Percentiles rank a stretch among this genome's conserved stretches.
Conservation (phyloP, 2,888 invertebrate genomes). For the Atherix ibis region DNA sequence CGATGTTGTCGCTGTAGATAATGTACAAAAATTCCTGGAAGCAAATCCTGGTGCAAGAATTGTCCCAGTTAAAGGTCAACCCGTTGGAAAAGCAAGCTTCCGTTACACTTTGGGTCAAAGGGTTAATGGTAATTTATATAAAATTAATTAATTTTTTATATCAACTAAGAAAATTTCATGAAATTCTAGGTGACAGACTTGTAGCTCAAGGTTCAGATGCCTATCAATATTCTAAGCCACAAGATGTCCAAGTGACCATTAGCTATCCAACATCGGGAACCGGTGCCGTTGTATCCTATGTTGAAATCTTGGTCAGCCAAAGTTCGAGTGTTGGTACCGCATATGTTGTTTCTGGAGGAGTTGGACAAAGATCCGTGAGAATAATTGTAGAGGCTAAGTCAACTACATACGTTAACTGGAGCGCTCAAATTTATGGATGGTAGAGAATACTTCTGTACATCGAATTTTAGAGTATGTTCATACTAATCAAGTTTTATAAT, state of each 20-base stretch:
- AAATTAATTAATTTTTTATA: neutral
- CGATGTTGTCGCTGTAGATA: too few relatives aligned
- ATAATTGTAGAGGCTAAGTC: neutral
- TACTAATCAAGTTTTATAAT: too few relatives aligned
- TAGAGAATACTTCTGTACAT: too few relatives aligned
- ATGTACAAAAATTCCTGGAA: too few relatives aligned
- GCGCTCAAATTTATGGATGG: constrained; percentile 1
- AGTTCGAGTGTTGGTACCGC: constrained; percentile 1
- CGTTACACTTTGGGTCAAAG: constrained; percentile 3
- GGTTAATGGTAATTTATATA: neutral
- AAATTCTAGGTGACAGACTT: constrained; percentile 1
- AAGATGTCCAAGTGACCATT: neutral
- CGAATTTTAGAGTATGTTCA: too few relatives aligned
- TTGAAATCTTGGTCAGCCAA: constrained; percentile 1
- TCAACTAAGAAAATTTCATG: neutral
- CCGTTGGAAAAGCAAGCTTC: too few relatives aligned
- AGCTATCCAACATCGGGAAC: neutral
- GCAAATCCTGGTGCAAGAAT: too few relatives aligned
- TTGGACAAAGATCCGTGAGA: constrained; percentile 1
- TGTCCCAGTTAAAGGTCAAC: too few relatives aligned
- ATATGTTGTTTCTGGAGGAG: constrained; percentile 1
- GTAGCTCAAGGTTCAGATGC: neutral
- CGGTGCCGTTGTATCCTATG: too few relatives aligned
- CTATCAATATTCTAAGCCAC: neutral
- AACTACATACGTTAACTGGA: neutral